Evolutionary conservation across 2,113 vertebrate genomes (phyloP).

Genomic region (Empidonax alnorum): DNA sequence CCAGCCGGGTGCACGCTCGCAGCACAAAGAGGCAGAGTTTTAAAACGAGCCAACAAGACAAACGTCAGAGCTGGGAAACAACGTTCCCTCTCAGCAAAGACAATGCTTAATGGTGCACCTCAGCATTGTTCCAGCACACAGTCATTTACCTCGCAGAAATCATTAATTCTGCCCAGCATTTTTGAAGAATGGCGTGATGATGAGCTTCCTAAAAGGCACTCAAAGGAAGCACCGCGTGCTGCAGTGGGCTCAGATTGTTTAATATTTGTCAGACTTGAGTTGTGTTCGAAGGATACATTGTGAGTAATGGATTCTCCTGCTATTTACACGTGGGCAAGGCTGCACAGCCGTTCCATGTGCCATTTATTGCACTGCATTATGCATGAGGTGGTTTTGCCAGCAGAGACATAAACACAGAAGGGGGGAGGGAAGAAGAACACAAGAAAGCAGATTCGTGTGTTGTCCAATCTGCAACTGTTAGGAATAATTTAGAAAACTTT

Average conservation of each 20-base stretch:
- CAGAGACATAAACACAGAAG: constrained; percentile 46
- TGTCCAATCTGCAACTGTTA: constrained; percentile 37
- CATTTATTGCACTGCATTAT: constrained; percentile 64
- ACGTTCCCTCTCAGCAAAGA: neutral
- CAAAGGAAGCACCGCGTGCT: constrained; percentile 32
- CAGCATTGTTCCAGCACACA: neutral
- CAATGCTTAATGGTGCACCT: neutral
- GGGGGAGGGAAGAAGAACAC: neutral
- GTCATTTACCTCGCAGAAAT: constrained; percentile 42
- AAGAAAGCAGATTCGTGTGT: constrained; percentile 37
- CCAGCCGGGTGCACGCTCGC: neutral
- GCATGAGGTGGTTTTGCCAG: constrained; percentile 63
- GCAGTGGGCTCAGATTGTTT: constrained; percentile 36
- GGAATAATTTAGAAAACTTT: constrained; percentile 53
- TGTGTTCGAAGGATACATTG: constrained; percentile 38
- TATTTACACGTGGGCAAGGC: constrained; percentile 41
- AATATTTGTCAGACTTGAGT: constrained; percentile 58
- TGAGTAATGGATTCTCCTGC: constrained; percentile 49
- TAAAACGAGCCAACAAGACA: neutral
- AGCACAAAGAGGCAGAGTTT: neutral
- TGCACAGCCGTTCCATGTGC: neutral
- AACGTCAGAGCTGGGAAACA: neutral
- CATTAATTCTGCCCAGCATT: constrained; percentile 44
- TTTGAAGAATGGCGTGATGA: constrained; percentile 32
- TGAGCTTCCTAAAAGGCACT: constrained; percentile 52